Evolutionary conservation across 2,797 vertebrate species (phyloP), one percentile per base, ranked within the genome.

Genomic region (Darevskia mixta): DNA sequence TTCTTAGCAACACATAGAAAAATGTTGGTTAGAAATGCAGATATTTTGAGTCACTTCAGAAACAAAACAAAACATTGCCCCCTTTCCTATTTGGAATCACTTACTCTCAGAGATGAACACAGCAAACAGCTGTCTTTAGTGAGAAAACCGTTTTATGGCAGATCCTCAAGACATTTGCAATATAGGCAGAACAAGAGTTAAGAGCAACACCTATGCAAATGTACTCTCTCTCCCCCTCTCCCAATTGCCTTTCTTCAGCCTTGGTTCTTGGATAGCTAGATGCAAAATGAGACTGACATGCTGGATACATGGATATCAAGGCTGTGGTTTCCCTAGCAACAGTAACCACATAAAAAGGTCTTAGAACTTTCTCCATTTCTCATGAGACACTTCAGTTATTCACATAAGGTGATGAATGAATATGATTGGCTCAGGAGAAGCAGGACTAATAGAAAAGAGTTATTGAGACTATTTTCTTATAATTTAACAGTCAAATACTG

Each of bases 261-360:
- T 88, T 96, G 93, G 79, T 88, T 96, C 88, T 93, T 93, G 92
- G 94, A 94, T 89, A 95, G 93, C 79, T 90, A 92, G 94, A 96
- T 89, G 93, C 90, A 96, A 96, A 96, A 95, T 90, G 94, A 97
- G 96, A 96, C 95, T 96, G 96, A 96, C 95, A 96, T 91, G 93
- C 93, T 86, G 89, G 96, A 96, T 95, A 97, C 96, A 93, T 94
- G 95, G 95, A 95, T 96, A 97, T 97, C 95, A 97, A 96, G 95
- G 92, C 94, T 95, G 92, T 95, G 93, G 97, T 97, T 97, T 95
- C 96, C 97, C 91, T 97, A 96, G 97, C 96, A 97, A 97, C 96
- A 96, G 93, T 94, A 97, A 96, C 93, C 93, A 92, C 95, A 96
- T 85, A 95, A 95, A 97, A 96, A 95, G 92, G 95, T 94, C 92